These are phyloP conservation scores for Acutogordius australiensis DNA, from an alignment of 2,888 invertebrate species.

Conservation along the genomic window DNA sequence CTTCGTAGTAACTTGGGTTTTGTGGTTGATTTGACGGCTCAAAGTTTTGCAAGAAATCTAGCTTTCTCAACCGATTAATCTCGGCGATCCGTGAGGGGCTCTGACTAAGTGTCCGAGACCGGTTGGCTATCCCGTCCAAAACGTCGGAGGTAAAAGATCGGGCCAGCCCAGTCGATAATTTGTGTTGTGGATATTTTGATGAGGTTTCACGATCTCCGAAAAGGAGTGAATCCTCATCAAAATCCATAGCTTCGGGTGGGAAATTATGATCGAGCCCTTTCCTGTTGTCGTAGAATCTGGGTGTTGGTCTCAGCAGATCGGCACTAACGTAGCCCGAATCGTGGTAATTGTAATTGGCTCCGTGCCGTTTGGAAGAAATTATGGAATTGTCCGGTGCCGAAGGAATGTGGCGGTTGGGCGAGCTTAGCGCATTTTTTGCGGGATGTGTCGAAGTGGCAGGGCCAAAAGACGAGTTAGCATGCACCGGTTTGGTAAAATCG, in stretches of 20 bases:
- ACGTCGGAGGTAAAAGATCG: neutral
- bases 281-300: neutral
- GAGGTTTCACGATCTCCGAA: no score
- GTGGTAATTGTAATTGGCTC: no score
- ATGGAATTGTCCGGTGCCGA: neutral
- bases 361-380: neutral
- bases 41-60: neutral
- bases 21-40: neutral
- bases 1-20: no score
- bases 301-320: no score
- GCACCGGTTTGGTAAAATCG: constrained; percentile 1
- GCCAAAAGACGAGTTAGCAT: neutral
- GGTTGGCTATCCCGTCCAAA: neutral
- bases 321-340: no score
- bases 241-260: neutral
- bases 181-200: no score
- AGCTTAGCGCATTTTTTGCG: neutral
- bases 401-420: neutral
- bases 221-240: no score
- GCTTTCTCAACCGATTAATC: neutral
- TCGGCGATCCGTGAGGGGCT: neutral
- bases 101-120: neutral
- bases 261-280: neutral
- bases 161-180: no score
- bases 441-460: no score